Base-by-base conservation (phyloP, 2,113 vertebrate species). In the Amphiprion percula region DNA sequence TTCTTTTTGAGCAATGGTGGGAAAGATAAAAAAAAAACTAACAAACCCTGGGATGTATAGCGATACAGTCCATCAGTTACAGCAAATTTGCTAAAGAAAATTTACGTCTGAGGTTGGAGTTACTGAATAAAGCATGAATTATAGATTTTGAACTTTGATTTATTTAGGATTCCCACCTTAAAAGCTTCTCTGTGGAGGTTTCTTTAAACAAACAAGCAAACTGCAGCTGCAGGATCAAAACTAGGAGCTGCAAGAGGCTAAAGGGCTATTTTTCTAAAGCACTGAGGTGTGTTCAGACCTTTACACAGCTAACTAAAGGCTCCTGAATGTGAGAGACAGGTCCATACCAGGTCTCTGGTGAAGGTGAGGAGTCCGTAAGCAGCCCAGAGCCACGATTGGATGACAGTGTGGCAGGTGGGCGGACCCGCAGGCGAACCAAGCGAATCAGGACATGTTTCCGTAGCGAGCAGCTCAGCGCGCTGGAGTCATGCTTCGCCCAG, bases 401-500 rank as follows among this genome's bases (percentile, higher is more conserved):
- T 0, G 79, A 90, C 68, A 28, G 74, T 46, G 58, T 1, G 11
- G 17, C 30, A 0, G 69, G 63, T 8, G 88, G 85, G 21, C 72
- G 85, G 77, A 56, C 37, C 21, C 80, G 60, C 8, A 26, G 89
- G 50, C 74, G 89, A 52, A 83, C 68, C 24, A 95, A 95, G 68
- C 79, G 94, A n/a, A 94, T 94, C 56, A 73, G 94, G 54, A 95
- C 94, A 1, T 94, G 93, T 77, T 95, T 95, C 78, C 93, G 91
- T 64, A 93, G 91, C 14, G 93, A 95, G 80, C 94, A 95, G 86
- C 90, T 95, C 37, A 1, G 87, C 62, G 92, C 92, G 10, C 82
- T 95, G 83, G 93, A 95, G 90, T 87, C 91, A 0, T 94, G 93
- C 21, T 95, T 95, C 3, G 87, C 90, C 2, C 89, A 92, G 65